A percentile compares a stretch with the other conserved stretches of the same genome.
Evolutionary conservation across 1,140 invertebrate genomes (phyloP).

Genomic region (Nautilus pompilius): DNA sequence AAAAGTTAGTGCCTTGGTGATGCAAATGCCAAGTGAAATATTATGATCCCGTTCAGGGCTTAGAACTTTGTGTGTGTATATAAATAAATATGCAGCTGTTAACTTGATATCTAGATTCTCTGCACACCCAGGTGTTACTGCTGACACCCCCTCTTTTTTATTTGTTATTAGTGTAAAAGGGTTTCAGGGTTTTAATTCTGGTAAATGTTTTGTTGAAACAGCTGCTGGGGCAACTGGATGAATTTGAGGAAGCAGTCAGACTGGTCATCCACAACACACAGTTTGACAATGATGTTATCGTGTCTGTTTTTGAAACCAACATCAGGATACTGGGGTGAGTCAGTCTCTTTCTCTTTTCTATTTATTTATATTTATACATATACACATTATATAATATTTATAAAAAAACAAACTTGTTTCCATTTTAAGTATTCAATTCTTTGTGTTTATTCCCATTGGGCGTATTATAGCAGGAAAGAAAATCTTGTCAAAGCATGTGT

Average conservation of each 20-base stretch:
- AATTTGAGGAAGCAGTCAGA: constrained; percentile 89
- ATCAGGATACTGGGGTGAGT: constrained; percentile 90
- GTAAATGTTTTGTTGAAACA: no score
- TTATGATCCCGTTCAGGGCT: no score
- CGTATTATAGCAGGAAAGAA: no score
- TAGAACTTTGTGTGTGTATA: not conserved
- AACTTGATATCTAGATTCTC: not conserved
- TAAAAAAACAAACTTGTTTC: no score
- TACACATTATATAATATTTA: no score
- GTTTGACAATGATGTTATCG: constrained; percentile 92
- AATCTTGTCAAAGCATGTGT: no score
- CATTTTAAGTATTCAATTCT: no score
- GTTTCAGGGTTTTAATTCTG: no score
- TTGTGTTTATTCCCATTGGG: no score
- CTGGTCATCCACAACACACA: constrained; percentile 73
- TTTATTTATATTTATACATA: not conserved
- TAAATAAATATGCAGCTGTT: not conserved
- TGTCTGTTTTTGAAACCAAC: constrained; percentile 98
- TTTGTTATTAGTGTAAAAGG: no score
- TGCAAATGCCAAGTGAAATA: no score
- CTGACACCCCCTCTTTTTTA: not conserved
- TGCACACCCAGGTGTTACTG: not conserved
- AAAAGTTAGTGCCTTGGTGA: no score
- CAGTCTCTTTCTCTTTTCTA: not conserved
- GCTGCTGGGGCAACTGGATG: constrained; percentile 85